These are phyloP conservation scores for Myotis myotis DNA, from an alignment of 2,797 vertebrate genomes.

Conservation along the genomic window DNA sequence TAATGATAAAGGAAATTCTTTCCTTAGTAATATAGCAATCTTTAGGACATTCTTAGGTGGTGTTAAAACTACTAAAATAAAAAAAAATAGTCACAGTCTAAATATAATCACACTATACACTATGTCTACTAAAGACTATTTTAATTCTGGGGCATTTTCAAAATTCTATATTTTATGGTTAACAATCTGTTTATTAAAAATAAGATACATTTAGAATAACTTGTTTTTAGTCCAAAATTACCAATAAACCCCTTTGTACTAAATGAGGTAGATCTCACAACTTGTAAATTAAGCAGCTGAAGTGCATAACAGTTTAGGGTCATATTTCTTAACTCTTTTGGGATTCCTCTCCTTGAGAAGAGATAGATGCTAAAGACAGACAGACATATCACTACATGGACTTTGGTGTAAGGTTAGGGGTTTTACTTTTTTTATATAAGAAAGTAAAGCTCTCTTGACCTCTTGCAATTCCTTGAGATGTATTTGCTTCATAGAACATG, in stretches of 20 bases:
- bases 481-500: neutral
- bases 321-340: neutral
- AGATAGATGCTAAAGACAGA: neutral
- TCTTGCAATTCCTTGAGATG: neutral
- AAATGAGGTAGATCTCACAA: neutral
- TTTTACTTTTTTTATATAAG: neutral
- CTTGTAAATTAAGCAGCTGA: neutral
- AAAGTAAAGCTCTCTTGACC: neutral
- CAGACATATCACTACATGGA: neutral
- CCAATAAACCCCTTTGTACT: neutral
- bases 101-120: neutral
- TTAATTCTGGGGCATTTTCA: neutral
- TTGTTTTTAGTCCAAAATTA: neutral
- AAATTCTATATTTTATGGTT: neutral
- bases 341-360: neutral
- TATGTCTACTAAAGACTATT: neutral
- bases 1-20: neutral
- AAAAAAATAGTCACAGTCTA: neutral
- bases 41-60: neutral
- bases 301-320: neutral
- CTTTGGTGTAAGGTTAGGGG: neutral
- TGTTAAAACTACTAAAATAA: neutral
- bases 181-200: neutral
- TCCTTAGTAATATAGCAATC: neutral
- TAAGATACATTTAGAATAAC: neutral